Evolutionary conservation across 2,113 vertebrate species (phyloP), one percentile per base, ranked within the genome.

Genomic region (Paradisaea rubra): DNA sequence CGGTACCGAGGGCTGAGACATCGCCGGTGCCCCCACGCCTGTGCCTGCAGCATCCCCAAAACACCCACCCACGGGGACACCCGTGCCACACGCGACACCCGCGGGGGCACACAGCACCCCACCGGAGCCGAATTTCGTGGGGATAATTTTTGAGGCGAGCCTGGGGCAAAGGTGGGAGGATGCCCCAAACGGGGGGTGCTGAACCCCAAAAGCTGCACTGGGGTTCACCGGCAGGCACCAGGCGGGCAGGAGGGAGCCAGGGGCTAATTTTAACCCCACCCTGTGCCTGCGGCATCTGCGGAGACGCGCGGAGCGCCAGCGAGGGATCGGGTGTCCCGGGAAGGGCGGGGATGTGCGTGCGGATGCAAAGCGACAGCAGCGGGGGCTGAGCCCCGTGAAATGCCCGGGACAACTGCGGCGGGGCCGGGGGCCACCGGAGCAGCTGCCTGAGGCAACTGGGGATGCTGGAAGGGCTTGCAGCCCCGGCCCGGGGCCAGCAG

Each of bases 101-200:
- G 0, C 0, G 5, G 41, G 39, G 28, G 12, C 23, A 3, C n/a
- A 4, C 61, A 41, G 2, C 49, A 14, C 13, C 16, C 2, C 4
- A 1, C 4, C 0, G 7, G n/a, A 25, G 14, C 7, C 3, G 10
- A 24, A 25, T 20, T 15, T 0, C 8, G 3, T 0, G 6, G 15
- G 1, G 2, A 9, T 20, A 1, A 2, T 30, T 47, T 57, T 19
- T 10, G 25, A 42, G 17, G 44, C n/a, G 4, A 37, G 3, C 15
- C 2, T 7, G 30, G 20, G 37, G 11, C 6, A 53, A 15, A 88
- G 50, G 27, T 1, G 2, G 15, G 28, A 23, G 23, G 11, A 22
- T 37, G 21, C 9, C 35, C 56, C 59, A 11, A 42, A 52, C 0
- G 3, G 10, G 14, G 17, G 27, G 1, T 22, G 41, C 21, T 19